A percentile compares a stretch with the other conserved stretches of the same genome.
Conservation (phyloP, 2,797 vertebrate species). For the Danio kyathit region DNA sequence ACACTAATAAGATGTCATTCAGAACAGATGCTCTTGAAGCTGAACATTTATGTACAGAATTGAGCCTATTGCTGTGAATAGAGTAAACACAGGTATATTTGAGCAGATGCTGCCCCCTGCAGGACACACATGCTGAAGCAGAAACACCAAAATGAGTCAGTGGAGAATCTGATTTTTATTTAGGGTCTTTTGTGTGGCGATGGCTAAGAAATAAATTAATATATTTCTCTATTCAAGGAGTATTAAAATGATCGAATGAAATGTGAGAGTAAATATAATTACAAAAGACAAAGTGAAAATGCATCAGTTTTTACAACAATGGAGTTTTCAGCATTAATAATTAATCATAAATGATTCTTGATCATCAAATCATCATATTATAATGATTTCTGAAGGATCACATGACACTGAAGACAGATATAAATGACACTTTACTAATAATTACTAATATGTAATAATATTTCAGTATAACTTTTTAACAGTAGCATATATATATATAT, state of each 20-base stretch:
- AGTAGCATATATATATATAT: too few species aligned
- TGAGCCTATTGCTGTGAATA: neutral
- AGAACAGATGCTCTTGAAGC: neutral
- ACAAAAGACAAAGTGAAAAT: neutral
- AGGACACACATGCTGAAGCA: slow-evolving; percentile 17
- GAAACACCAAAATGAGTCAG: neutral
- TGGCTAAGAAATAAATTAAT: neutral
- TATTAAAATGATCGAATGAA: neutral
- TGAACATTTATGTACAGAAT: too few species aligned
- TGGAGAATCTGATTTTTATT: too few species aligned
- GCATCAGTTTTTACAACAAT: neutral
- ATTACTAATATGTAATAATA: too few species aligned
- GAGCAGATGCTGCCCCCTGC: slow-evolving; percentile 43
- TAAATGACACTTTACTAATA: neutral
- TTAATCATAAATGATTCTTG: neutral
- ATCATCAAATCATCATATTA: neutral
- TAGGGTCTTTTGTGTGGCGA: too few species aligned
- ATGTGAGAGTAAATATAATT: neutral
- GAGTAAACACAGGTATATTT: neutral
- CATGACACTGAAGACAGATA: slow-evolving; percentile 3
- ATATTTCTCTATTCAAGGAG: neutral
- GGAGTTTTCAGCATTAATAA: neutral
- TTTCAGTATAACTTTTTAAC: too few species aligned
- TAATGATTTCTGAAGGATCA: neutral
- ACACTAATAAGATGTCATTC: too few species aligned